Conservation (phyloP, 1,140 invertebrate species). For the Panulirus ornatus region DNA sequence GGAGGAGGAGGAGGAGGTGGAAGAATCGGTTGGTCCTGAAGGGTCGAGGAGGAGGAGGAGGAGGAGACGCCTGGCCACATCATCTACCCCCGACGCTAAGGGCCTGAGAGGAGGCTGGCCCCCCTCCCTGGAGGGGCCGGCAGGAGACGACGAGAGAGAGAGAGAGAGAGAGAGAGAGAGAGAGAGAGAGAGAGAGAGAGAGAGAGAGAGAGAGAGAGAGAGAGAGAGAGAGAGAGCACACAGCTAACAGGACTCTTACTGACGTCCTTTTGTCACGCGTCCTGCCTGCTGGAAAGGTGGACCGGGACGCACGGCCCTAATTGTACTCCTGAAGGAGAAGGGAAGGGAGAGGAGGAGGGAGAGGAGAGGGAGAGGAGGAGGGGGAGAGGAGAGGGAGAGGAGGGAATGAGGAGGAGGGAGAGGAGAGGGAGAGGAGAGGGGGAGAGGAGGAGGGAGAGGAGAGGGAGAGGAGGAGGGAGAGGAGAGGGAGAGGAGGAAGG, state of each 20-base stretch:
- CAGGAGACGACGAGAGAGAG: not conserved
- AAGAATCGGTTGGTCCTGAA: not conserved
- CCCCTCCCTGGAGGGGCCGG: too few species aligned
- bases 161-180: not conserved
- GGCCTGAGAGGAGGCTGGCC: not conserved
- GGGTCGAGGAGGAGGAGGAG: not conserved
- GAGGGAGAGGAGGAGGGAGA: not conserved
- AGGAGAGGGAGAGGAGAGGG: constrained; percentile 6
- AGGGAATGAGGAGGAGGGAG: constrained; percentile 1
- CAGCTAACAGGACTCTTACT: too few species aligned
- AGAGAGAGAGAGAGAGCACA: not conserved
- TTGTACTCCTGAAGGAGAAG: too few species aligned
- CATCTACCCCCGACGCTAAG: too few species aligned
- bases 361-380: not conserved
- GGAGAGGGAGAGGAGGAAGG: constrained; percentile 1
- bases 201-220: not conserved
- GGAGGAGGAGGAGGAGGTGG: not conserved
- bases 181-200: not conserved
- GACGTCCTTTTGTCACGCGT: too few species aligned
- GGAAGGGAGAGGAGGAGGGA: not conserved
- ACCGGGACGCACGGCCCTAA: too few species aligned
- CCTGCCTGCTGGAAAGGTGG: too few species aligned
- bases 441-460: not conserved
- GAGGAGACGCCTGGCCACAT: not conserved
- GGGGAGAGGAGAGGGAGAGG: not conserved